Evolutionary conservation across 1,140 invertebrate species (phyloP).

Genomic region (Lethocerus indicus): DNA sequence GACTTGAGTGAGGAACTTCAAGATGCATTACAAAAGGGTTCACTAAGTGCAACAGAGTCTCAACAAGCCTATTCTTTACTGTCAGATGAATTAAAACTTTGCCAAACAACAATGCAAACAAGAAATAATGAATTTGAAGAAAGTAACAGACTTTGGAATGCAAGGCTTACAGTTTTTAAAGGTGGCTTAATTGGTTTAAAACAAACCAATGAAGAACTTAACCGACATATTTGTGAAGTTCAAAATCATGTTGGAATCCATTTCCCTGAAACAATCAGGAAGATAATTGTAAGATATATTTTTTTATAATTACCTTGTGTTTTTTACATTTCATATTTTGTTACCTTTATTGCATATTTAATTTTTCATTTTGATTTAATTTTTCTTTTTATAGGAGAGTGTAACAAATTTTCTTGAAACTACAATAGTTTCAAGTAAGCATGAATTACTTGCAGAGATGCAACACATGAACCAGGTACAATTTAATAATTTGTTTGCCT

Average conservation of each 20-base stretch:
- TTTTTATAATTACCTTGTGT: background rate
- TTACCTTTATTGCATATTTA: background rate
- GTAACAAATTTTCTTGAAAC: slow-evolving; percentile 1
- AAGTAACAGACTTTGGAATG: slow-evolving; percentile 9
- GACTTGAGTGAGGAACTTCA: background rate
- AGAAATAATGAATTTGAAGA: slow-evolving; percentile 6
- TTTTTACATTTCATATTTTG: background rate
- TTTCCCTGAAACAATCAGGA: background rate
- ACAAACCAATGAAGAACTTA: slow-evolving; percentile 5
- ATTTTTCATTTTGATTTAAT: background rate
- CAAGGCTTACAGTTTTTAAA: slow-evolving; percentile 7
- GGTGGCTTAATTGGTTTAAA: slow-evolving; percentile 1
- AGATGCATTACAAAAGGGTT: background rate
- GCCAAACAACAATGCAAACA: slow-evolving; percentile 1
- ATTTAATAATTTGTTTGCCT: background rate
- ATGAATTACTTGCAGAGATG: slow-evolving; percentile 10
- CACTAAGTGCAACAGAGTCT: background rate
- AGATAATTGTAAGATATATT: background rate
- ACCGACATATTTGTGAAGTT: background rate
- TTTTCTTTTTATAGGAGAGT: slow-evolving; percentile 4
- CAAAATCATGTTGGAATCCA: background rate
- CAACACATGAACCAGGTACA: slow-evolving; percentile 13
- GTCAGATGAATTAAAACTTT: slow-evolving; percentile 1
- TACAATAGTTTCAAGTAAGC: slow-evolving; percentile 1
- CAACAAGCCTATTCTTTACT: background rate